phyloP scores from a whole-genome alignment of 2,888 invertebrate genomes.

The Anodontia alba region DNA sequence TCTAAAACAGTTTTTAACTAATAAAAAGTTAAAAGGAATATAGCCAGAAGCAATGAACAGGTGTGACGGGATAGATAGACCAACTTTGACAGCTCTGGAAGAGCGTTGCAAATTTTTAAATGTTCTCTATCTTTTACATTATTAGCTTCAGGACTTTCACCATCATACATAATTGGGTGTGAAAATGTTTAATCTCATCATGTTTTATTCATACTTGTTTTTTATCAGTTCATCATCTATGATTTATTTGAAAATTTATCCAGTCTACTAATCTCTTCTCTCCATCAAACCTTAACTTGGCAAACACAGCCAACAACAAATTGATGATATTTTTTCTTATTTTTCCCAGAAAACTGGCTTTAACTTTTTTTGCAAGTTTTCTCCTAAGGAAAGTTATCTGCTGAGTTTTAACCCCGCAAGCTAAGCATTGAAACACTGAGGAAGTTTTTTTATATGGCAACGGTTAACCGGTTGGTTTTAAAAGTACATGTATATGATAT shows the following conservation, averaged over 20 bases:
- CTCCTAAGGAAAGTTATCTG: no score
- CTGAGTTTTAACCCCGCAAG: no score
- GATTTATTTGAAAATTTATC: conserved; percentile 7
- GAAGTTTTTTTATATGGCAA: no score
- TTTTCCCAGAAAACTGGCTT: no score
- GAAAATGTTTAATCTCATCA: conserved; percentile 11
- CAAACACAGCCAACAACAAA: no score
- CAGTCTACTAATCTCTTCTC: neutral
- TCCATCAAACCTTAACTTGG: conserved; percentile 2
- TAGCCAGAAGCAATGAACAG: neutral
- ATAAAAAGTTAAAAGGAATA: no score
- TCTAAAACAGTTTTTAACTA: no score
- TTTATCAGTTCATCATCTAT: neutral
- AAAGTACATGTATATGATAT: no score
- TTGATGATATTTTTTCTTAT: no score
- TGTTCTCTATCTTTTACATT: neutral
- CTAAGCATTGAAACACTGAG: no score
- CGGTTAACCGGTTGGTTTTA: no score
- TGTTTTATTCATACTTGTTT: conserved; percentile 4
- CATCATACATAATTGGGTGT: conserved; percentile 1
- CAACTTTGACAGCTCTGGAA: neutral
- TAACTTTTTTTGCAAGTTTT: no score
- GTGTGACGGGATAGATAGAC: neutral
- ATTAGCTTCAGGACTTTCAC: conserved; percentile 12
- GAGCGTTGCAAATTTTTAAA: conserved; percentile 8